Base-by-base conservation (phyloP, 2,797 vertebrate species). In the Poliocrania exsul region DNA sequence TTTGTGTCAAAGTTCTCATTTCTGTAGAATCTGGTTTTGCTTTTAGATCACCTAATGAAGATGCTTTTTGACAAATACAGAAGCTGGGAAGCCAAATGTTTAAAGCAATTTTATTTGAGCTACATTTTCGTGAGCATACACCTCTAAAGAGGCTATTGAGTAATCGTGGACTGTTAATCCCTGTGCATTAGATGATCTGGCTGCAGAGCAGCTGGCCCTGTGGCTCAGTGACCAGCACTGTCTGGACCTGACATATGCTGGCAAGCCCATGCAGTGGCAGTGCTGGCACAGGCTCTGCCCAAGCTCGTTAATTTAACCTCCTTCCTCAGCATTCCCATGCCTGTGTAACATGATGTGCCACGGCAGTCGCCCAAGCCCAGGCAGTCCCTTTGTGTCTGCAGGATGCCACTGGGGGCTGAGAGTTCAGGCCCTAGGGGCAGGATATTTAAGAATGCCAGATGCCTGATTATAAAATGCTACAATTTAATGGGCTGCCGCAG, bases 201-300 rank as follows among this genome's bases (percentile, higher is more conserved):
- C 72, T 21, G 62, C 46, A 42, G 86, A 94, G 91, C 95, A 85
- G 92, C 64, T 95, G 95, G 60, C 37, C 20, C 13, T 31, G 67
- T 66, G 84, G 70, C 78, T 93, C 56, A 14, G 83, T 46, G 71
- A 73, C 86, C 81, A 61, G 35, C 64, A 44, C 33, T 82, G 83
- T 54, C 83, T 77, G 35, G 57, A 9, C 38, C 0, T 92, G 95
- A 62, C 74, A 74, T 61, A 28, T 87, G 94, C 49, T 95, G 93
- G 40, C 60, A 49, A 5, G 83, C 16, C 40, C 4, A 24, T 60
- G 19, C 83, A 66, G 77, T 5, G 83, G 85, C 67, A 57, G 37
- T 3, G 60, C 81, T 93, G 93, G 92, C 94, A 92, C 74, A 50
- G 81, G 37, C 77, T 38, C 88, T 67, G 81, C 50, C 88, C 93